Conservation (phyloP, 1,140 invertebrate genomes). For the Globodera rostochiensis region DNA sequence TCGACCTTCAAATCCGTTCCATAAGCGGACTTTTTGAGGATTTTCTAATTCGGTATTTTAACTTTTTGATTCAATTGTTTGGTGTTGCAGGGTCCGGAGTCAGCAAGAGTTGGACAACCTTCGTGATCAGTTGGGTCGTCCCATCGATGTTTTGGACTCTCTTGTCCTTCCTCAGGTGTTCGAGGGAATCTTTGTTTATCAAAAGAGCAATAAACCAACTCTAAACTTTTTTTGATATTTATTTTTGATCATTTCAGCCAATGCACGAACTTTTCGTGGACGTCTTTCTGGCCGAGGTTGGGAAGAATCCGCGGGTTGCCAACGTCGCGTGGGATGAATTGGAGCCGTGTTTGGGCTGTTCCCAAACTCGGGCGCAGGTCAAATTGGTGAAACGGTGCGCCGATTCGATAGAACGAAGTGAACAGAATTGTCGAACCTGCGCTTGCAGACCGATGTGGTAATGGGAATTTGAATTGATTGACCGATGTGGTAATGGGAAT, state of each 20-base stretch:
- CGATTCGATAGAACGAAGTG: constrained; percentile 25
- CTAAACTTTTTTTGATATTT: not conserved
- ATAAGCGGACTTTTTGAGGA: constrained; percentile 27
- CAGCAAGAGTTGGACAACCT: constrained; percentile 37
- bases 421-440: constrained; percentile 32
- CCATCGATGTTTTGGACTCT: constrained; percentile 40
- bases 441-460: constrained; percentile 45
- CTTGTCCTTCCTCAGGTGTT: constrained; percentile 33
- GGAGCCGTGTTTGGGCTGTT: constrained; percentile 42
- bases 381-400: constrained; percentile 37
- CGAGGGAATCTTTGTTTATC: not conserved
- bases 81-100: constrained; percentile 24
- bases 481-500: too few relatives aligned
- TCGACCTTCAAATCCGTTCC: constrained; percentile 36
- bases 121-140: constrained; percentile 34
- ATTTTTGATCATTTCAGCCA: constrained; percentile 6
- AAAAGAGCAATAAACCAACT: not conserved
- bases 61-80: constrained; percentile 14
- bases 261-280: constrained; percentile 44
- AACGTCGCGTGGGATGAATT: constrained; percentile 15
- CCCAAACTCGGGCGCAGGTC: constrained; percentile 13
- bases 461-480: not conserved
- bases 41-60: constrained; percentile 33
- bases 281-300: constrained; percentile 20
- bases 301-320: constrained; percentile 21